Evolutionary conservation across 2,888 invertebrate genomes (phyloP).

Genomic region (Drosophila silvestris): DNA sequence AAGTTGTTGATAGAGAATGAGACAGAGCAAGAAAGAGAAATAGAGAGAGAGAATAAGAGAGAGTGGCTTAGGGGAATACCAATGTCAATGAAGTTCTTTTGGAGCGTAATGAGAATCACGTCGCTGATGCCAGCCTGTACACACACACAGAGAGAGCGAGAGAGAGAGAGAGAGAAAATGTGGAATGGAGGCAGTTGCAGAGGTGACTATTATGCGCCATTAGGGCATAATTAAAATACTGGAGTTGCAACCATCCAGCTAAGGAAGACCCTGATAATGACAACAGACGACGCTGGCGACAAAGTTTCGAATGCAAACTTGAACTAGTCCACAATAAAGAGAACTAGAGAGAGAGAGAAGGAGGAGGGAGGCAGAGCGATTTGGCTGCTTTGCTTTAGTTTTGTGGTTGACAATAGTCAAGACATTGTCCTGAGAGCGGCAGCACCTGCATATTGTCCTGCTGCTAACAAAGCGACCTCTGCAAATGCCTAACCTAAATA

Average conservation of each 20-base stretch:
- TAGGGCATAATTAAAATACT: conserved; percentile 84
- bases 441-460: conserved; percentile 22
- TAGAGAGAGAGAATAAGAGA: conserved; percentile 2
- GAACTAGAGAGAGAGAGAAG: background rate
- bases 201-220: conserved; percentile 81
- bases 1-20: conserved; percentile 40
- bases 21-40: conserved; percentile 6
- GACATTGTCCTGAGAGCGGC: conserved; percentile 30
- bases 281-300: conserved; percentile 34
- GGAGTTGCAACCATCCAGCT: conserved; percentile 62
- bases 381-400: conserved; percentile 27
- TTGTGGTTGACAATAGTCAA: conserved; percentile 36
- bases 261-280: conserved; percentile 48
- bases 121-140: conserved; percentile 12
- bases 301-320: conserved; percentile 39
- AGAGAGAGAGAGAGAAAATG: background rate
- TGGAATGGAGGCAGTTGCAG: conserved; percentile 19
- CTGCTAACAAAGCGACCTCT: background rate
- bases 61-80: conserved; percentile 11
- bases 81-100: conserved; percentile 60
- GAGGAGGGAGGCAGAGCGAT: background rate
- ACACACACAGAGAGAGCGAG: background rate
- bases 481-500: background rate
- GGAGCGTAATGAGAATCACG: conserved; percentile 53
- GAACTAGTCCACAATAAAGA: background rate